Conservation (phyloP, 2,113 vertebrate species). For the Hypomesus transpacificus region DNA sequence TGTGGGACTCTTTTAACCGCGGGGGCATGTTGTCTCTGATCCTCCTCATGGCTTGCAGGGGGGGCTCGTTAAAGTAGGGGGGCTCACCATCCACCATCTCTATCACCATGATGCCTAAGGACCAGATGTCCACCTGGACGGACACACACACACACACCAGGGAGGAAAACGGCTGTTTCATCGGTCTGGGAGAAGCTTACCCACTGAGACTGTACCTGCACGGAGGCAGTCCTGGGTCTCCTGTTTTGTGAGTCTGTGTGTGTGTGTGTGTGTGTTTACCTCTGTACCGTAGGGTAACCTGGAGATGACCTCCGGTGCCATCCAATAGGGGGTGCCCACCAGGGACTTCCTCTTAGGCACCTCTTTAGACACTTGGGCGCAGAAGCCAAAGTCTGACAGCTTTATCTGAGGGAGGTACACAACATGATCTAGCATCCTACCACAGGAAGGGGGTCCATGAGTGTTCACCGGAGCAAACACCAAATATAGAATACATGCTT, state of each 20-base stretch:
- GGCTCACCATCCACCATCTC: conserved; percentile 99
- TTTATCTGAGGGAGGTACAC: conserved; percentile 80
- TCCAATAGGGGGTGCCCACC: conserved; percentile 97
- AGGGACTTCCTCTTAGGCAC: conserved; percentile 96
- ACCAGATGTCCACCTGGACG: conserved; percentile 94
- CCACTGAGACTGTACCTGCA: too few species aligned
- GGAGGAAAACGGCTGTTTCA: neutral
- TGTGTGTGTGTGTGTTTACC: conserved; percentile 63
- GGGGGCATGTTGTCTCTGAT: conserved; percentile 97
- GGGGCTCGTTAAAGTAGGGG: conserved; percentile 97
- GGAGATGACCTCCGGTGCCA: conserved; percentile 97
- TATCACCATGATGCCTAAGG: conserved; percentile 98
- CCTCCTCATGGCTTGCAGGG: conserved; percentile 97
- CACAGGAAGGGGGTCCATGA: too few species aligned
- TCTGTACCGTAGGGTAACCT: conserved; percentile 95
- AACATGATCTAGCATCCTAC: neutral
- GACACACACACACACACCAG: neutral
- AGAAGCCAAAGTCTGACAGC: conserved; percentile 97
- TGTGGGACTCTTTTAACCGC: conserved; percentile 89
- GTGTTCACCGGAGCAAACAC: neutral
- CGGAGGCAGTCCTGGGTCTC: neutral
- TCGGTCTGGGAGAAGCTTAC: too few species aligned
- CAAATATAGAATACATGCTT: neutral
- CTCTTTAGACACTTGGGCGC: conserved; percentile 98
- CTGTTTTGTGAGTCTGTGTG: neutral